Base-by-base conservation (phyloP, 2,888 invertebrate genomes). In the Parnassius mnemosyne region DNA sequence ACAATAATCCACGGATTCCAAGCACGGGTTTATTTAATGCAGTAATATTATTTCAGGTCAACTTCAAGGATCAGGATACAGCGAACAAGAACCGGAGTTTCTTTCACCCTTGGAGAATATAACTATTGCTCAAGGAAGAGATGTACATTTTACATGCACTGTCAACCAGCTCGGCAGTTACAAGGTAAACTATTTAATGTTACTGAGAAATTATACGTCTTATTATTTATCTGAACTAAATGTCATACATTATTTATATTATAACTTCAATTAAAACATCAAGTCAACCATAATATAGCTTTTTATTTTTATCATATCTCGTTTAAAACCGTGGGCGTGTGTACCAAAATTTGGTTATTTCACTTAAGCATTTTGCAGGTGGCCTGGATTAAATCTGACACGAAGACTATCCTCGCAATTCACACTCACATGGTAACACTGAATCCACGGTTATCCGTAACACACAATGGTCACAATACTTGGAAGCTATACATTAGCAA, bases 301-400 rank as follows among this genome's bases (percentile, higher is more conserved):
- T 34, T 34, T 7, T 34, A 34, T 34, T 5, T 34, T 34, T 5
- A 34, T 34, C 5, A 34, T 7, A 34, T 34, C 7, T 34, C 7
- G 34, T 34, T 34, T 5, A 34, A 34, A 34, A 34, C 7, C 11
- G 43, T 43, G 10, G 43, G 11, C 10, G 11, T 34, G 0, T 34
- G 34, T 34, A 34, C 7, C 7, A 34, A 34, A 34, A 34, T 7
- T 34, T 34, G 7, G 34, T 34, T 16, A 43, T 57, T 42, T 25
- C 58, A 51, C 59, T 44, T 43, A 57, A 34, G 69, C 44, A 60
- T 61, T 53, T 65, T 69, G 11, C 92, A 97, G 97, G 96, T 97
- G 77, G 97, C 97, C 73, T 97, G 97, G 97, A 96, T 97, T 86
- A 97, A 97, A 85, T 96, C 96, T 16, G 97, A 97, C 84, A 95